phyloP scores from a whole-genome alignment of 2,797 vertebrate genomes.

The Pipistrellus pygmaeus region DNA sequence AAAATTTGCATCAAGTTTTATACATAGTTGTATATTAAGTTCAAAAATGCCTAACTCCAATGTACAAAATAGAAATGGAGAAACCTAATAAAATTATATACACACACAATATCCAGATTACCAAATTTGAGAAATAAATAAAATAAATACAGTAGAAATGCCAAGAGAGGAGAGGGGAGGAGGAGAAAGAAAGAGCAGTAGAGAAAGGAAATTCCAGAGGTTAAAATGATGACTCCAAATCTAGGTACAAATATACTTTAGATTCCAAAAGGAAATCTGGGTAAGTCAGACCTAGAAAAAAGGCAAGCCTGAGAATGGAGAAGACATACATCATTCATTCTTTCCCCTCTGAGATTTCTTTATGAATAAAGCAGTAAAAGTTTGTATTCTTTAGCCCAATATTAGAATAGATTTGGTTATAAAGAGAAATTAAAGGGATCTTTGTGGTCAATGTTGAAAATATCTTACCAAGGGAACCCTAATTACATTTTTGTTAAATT shows the following conservation, averaged over 20 bases:
- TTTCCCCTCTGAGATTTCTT: not conserved
- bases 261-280: not conserved
- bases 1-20: constrained; percentile 1
- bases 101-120: not conserved
- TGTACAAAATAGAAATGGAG: constrained; percentile 32
- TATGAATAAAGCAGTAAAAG: not conserved
- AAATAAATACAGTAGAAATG: constrained; percentile 35
- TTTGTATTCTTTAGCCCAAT: not conserved
- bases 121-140: constrained; percentile 24
- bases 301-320: not conserved
- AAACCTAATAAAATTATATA: not conserved
- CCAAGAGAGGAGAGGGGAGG: not conserved
- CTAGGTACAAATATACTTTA: not conserved
- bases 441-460: not conserved
- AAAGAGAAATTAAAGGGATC: not conserved
- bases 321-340: not conserved
- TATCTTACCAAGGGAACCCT: not conserved
- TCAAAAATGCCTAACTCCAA: not conserved
- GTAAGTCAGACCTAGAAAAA: not conserved
- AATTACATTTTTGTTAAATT: constrained; percentile 41
- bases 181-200: not conserved
- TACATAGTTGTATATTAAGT: not conserved
- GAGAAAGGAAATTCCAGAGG: not conserved
- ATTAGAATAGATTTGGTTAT: not conserved
- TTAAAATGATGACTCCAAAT: constrained; percentile 21